phyloP scores from a whole-genome alignment of 2,888 invertebrate species.

The Heliconius ethilla region DNA sequence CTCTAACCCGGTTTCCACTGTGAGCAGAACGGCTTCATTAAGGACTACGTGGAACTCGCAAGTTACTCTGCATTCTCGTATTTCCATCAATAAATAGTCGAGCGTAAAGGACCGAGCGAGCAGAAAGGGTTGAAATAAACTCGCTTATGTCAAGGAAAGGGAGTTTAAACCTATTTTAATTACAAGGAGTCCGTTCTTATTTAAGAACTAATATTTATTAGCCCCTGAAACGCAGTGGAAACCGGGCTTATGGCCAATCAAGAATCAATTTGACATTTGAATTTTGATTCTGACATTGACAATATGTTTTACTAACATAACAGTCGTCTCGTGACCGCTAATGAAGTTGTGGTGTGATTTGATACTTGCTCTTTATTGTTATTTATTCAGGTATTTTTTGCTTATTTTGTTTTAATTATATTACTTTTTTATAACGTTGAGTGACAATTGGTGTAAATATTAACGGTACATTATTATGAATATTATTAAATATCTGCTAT shows the following conservation, averaged over 20 bases:
- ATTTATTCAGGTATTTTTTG: constrained; percentile 8
- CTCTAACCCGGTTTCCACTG: no score
- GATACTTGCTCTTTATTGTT: not conserved
- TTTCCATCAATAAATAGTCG: no score
- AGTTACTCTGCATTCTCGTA: no score
- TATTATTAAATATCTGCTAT: not conserved
- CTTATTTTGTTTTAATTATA: not conserved
- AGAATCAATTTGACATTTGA: not conserved
- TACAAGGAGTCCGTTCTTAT: no score
- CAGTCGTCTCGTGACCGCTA: constrained; percentile 14
- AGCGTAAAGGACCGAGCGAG: no score
- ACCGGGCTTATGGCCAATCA: not conserved
- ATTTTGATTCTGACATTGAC: constrained; percentile 4
- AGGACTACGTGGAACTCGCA: no score
- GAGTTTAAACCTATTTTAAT: no score
- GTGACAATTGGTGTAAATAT: not conserved
- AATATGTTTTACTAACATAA: not conserved
- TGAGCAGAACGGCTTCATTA: no score
- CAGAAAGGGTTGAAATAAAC: no score
- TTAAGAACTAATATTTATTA: no score
- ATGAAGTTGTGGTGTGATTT: not conserved
- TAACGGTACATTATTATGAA: not conserved
- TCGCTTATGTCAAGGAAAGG: no score
- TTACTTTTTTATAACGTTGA: not conserved
- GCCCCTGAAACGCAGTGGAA: no score